These are phyloP conservation scores for Dendronephthya gigantea DNA, from an alignment of 64 coral and sea anemone species.

Conservation along the genomic window DNA sequence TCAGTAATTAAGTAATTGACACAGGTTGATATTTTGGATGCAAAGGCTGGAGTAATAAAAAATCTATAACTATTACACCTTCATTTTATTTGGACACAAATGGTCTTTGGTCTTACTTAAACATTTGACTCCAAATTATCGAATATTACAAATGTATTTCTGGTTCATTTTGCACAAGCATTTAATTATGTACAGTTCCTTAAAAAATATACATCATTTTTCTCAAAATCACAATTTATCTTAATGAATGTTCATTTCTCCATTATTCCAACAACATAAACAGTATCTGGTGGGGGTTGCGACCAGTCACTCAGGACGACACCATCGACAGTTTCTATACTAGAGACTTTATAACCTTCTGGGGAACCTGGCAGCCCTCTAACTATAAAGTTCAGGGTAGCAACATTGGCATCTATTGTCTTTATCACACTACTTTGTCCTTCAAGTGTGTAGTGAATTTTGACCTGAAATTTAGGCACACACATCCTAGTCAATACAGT, in stretches of 20 bases:
- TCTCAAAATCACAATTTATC: background rate
- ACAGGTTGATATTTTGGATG: no score
- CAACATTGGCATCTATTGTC: background rate
- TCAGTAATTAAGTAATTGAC: no score
- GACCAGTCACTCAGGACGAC: background rate
- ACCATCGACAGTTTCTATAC: conserved; percentile 5
- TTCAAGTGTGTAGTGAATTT: conserved; percentile 1
- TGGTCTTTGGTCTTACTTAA: no score
- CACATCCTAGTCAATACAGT: no score
- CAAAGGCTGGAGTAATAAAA: no score
- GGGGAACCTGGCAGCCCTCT: background rate
- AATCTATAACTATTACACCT: no score
- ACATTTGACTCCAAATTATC: no score
- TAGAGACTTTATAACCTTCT: background rate
- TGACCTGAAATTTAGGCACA: background rate
- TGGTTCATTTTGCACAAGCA: no score
- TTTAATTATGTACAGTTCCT: no score
- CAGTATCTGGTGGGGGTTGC: background rate
- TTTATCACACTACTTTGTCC: background rate
- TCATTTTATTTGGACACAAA: no score
- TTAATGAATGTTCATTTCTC: background rate
- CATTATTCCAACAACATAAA: background rate
- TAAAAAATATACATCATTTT: background rate
- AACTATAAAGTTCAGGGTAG: background rate
- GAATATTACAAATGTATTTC: no score